Evolutionary conservation across 1,140 invertebrate genomes (phyloP), one percentile per base, ranked within the genome.

Genomic region (Musca vetustissima): DNA sequence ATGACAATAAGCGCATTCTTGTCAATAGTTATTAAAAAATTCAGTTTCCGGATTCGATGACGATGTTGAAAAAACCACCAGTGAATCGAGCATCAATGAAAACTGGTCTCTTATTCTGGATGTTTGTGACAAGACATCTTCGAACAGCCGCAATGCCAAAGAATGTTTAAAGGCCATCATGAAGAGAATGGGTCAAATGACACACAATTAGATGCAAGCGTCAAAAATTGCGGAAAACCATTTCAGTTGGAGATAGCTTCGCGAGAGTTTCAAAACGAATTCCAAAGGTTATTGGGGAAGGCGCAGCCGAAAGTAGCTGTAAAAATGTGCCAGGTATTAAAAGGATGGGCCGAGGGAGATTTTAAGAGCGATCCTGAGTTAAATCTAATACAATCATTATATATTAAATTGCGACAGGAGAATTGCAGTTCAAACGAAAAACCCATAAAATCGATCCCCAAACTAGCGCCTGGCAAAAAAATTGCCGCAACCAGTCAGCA

Each of bases 181-280:
- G 49, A 95, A 92, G 88, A 32, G 95, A 78, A 84, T 98, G 28
- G 92, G 91, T 75, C 89, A 96, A 86, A 86, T 68, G 95, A 98
- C 86, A 97, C 97, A 17, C 95, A 97, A 61, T 85, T 98, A 32
- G 96, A 98, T 87, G 95, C 95, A 7, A 97, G 96, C 84, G 91
- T 97, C 19, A 96, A 91, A 76, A 99, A 99, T 84, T 97, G 95
- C 85, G 95, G 95, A 9, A 90, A 91, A 75, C 87, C 84, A 22
- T 98, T 98, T 83, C 94, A 95, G 76, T 84, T 98, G 67, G 96
- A 98, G 87, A 91, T 99, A 70, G 95, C 95, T 13, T 98, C 96
- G 0, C 88, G 96, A 76, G 95, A 98, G 68, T 99, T 98, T 86
- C 94, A 98, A 80, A 89, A 85, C 52, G 96, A 98, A 83, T 89